Percentiles rank a stretch among this genome's conserved stretches.
These are phyloP conservation scores for Melanostoma scalare DNA, from an alignment of 2,888 invertebrate species.

Conservation along the genomic window DNA sequence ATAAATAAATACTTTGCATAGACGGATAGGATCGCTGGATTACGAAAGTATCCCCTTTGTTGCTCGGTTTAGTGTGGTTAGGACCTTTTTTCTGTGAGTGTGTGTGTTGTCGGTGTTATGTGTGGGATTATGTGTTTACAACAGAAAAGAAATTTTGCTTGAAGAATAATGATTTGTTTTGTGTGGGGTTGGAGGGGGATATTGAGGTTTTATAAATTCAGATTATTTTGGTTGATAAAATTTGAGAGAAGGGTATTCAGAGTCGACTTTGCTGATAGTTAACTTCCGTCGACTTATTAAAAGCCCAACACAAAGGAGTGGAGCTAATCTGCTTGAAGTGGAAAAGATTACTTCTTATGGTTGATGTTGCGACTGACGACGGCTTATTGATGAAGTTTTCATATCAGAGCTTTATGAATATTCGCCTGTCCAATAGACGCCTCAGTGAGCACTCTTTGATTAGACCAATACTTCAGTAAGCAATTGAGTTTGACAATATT, in stretches of 20 bases:
- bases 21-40: conserved; percentile 28
- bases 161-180: conserved; percentile 16
- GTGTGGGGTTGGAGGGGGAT: neutral
- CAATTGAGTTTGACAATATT: too few species aligned
- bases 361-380: conserved; percentile 16
- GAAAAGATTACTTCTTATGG: conserved; percentile 9
- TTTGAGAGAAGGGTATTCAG: conserved; percentile 25
- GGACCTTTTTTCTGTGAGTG: conserved; percentile 28
- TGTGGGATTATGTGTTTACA: conserved; percentile 40
- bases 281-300: conserved; percentile 24
- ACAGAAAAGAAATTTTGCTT: conserved; percentile 33
- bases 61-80: conserved; percentile 43
- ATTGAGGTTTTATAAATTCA: conserved; percentile 33
- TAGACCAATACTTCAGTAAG: too few species aligned
- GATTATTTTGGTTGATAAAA: conserved; percentile 45
- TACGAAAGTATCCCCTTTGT: conserved; percentile 33
- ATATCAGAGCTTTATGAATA: neutral
- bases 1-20: conserved; percentile 33
- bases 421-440: too few species aligned
- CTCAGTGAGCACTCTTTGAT: too few species aligned
- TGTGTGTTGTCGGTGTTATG: conserved; percentile 18
- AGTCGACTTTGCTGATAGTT: conserved; percentile 48
- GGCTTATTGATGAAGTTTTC: neutral
- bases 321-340: neutral
- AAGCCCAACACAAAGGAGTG: neutral